Evolutionary conservation across 2,888 invertebrate genomes (phyloP).

Genomic region (Melanotus villosus): DNA sequence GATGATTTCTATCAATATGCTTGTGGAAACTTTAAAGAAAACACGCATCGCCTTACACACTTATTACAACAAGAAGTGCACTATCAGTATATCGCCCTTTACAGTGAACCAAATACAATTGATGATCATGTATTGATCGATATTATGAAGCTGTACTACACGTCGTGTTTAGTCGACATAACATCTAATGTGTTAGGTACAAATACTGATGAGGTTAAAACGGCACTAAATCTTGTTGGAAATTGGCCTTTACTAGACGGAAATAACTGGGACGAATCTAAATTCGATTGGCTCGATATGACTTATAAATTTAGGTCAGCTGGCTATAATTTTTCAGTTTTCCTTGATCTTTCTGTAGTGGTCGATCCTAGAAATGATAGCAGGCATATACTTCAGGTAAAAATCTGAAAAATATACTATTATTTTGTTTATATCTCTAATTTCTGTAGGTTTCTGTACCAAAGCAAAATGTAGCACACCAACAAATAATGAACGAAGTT

Average conservation of each 20-base stretch:
- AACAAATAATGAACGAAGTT: neutral
- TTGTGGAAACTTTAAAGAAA: neutral
- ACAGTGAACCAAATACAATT: neutral
- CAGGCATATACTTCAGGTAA: slow-evolving; percentile 30
- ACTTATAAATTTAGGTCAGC: slow-evolving; percentile 55
- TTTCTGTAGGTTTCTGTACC: too few species aligned
- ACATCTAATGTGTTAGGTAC: slow-evolving; percentile 47
- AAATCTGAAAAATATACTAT: too few species aligned
- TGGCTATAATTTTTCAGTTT: slow-evolving; percentile 55
- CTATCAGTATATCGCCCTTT: neutral
- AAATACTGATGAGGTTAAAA: slow-evolving; percentile 33
- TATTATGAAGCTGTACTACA: slow-evolving; percentile 44
- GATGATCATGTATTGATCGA: neutral
- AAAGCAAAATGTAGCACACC: neutral
- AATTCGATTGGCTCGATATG: slow-evolving; percentile 55
- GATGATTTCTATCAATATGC: slow-evolving; percentile 77
- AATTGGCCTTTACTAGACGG: slow-evolving; percentile 60
- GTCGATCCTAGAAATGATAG: slow-evolving; percentile 17
- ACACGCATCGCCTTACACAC: neutral
- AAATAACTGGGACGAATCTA: slow-evolving; percentile 50
- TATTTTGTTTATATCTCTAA: too few species aligned
- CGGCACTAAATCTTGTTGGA: slow-evolving; percentile 52
- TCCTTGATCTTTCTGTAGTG: slow-evolving; percentile 52
- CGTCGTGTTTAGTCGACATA: slow-evolving; percentile 53
- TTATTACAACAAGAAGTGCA: neutral